Base-by-base conservation (phyloP, 2,888 invertebrate species). In the Mantis religiosa region DNA sequence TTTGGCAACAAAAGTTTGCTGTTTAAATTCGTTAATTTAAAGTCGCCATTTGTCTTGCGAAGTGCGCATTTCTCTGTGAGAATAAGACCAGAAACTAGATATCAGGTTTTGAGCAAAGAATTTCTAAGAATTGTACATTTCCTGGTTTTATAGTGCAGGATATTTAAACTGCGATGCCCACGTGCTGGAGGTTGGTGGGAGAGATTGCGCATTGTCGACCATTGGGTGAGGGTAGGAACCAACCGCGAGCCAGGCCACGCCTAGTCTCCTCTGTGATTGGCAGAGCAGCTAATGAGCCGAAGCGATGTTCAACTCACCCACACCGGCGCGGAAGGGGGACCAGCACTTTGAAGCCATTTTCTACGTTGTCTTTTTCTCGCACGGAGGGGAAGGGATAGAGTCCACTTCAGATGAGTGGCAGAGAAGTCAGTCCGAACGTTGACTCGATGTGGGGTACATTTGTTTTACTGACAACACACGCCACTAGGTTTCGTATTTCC, bases 171-270 rank as follows among this genome's bases (percentile, higher is more conserved):
- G 25, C 54, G 25, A 20, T 6, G 25, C 54, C 54, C 54, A 71
- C 54, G 54, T 71, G 54, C 54, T 71, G 4, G 20, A 71, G 20
- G 54, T 6, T 71, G 54, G 54, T 20, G 54, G 54, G 54, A 71
- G 54, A 71, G 54, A 20, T 71, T 41, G 12, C 41, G 41, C 41
- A 41, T 20, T 25, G 54, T 71, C 54, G 20, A 71, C 54, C 81
- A 89, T 88, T 89, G 89, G 89, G 47, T 41, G 85, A 54, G n/a
- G 20, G 34, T 47, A n/a, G 15, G 82, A n/a, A 54, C 89, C 89
- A 89, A 89, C 89, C 89, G 85, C 28, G 28, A 82, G 27, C 28
- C 25, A 30, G 41, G 89, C 84, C 84, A 84, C 88, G 85, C 89
- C 88, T 84, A 34, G 83, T 28, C 84, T 28, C 25, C 34, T n/a